phyloP scores from a whole-genome alignment of 2,797 vertebrate genomes.

The Phrynocephalus guinanensis region DNA sequence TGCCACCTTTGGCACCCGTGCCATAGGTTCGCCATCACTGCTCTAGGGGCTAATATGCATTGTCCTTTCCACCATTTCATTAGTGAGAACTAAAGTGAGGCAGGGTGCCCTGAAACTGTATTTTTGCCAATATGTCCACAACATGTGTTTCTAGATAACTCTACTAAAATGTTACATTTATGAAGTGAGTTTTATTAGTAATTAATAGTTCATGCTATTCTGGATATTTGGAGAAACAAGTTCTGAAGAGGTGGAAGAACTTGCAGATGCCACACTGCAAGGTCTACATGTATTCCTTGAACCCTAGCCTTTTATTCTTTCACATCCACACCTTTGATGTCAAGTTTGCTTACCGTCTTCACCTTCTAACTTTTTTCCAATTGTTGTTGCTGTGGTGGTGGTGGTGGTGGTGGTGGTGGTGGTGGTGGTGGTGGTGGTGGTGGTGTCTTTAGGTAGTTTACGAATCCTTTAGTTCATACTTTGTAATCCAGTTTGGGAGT shows the following conservation, averaged over 20 bases:
- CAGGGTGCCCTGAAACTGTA: no score
- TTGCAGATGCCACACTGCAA: background rate
- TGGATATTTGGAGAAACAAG: background rate
- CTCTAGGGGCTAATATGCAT: no score
- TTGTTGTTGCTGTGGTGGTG: background rate
- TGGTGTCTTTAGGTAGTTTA: no score
- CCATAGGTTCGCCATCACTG: no score
- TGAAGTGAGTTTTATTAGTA: background rate
- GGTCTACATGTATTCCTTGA: background rate
- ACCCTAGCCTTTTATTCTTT: background rate
- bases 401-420: background rate
- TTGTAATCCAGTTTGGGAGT: no score
- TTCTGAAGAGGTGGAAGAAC: background rate
- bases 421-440: background rate
- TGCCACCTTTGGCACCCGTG: no score
- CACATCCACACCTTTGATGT: background rate
- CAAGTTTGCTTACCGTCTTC: background rate
- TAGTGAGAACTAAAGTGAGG: no score
- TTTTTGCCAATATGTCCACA: no score
- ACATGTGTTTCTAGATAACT: background rate
- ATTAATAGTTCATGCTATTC: background rate
- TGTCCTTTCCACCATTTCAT: no score
- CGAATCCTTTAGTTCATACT: background rate
- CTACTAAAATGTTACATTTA: background rate
- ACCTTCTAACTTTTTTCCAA: background rate